Percentiles rank a stretch among this genome's conserved stretches.
Conservation (phyloP, 2,797 vertebrate genomes). For the Coregonus sp. region DNA sequence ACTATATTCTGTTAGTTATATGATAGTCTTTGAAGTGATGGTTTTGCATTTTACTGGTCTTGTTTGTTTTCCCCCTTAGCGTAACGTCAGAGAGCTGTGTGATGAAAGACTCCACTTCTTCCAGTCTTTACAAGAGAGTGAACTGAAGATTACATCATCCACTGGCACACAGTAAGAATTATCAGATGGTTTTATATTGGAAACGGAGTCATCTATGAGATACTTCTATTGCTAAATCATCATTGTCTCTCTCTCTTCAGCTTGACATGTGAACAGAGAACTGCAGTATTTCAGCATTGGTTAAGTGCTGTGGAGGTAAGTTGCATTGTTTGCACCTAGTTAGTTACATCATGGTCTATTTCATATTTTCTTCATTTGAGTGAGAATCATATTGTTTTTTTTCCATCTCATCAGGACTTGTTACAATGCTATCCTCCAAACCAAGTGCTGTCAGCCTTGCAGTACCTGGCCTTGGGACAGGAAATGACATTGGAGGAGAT, state of each 20-base stretch:
- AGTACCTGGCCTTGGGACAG: conserved; percentile 70
- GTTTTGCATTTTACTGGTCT: too few species aligned
- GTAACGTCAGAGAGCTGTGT: conserved; percentile 73
- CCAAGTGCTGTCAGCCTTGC: conserved; percentile 75
- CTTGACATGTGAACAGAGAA: conserved; percentile 65
- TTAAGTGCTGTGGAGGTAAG: conserved; percentile 72
- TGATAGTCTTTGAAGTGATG: background rate
- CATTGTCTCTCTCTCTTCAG: conserved; percentile 39
- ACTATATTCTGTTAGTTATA: background rate
- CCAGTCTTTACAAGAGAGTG: conserved; percentile 72
- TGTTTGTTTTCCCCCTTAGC: conserved; percentile 51
- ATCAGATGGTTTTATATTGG: background rate
- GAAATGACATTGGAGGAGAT: conserved; percentile 72
- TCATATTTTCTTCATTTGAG: background rate
- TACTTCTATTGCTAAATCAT: background rate
- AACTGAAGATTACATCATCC: conserved; percentile 54
- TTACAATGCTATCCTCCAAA: conserved; percentile 71
- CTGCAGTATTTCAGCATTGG: conserved; percentile 72
- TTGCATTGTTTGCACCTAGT: background rate
- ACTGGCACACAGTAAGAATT: conserved; percentile 59
- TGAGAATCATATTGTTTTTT: conserved; percentile 6
- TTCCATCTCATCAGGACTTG: conserved; percentile 64
- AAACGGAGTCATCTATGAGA: background rate
- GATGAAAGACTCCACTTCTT: conserved; percentile 74
- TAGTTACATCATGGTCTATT: background rate